Conservation (phyloP, 2,797 vertebrate genomes). For the Chiroxiphia lanceolata region DNA sequence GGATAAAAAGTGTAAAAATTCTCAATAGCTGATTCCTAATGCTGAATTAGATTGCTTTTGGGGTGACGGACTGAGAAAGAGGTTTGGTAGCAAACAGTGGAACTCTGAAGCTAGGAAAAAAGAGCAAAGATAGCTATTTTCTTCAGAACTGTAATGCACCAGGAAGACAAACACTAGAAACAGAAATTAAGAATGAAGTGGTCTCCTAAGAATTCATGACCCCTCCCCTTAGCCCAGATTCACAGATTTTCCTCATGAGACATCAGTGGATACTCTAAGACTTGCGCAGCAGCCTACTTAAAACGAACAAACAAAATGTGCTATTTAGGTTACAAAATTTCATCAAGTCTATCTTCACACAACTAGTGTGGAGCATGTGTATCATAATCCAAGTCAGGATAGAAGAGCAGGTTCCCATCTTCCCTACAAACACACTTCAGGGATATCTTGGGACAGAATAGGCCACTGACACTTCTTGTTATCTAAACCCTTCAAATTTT, state of each 20-base stretch:
- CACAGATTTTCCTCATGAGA: neutral
- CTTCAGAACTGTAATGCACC: neutral
- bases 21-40: neutral
- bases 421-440: neutral
- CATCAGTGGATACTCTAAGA: neutral
- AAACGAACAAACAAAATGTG: neutral
- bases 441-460: neutral
- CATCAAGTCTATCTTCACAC: neutral
- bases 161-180: neutral
- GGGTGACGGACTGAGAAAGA: neutral
- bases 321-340: neutral
- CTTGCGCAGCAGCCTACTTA: neutral
- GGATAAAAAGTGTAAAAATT: neutral
- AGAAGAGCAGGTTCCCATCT: neutral
- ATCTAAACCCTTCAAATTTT: neutral
- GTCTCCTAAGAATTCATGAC: neutral
- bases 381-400: neutral
- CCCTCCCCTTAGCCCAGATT: neutral
- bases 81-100: neutral
- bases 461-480: neutral
- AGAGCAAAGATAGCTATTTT: neutral
- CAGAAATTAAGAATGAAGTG: neutral
- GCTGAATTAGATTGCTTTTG: neutral
- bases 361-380: neutral
- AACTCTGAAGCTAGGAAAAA: neutral